phyloP scores from a whole-genome alignment of 2,113 vertebrate genomes.

The Lophius piscatorius region DNA sequence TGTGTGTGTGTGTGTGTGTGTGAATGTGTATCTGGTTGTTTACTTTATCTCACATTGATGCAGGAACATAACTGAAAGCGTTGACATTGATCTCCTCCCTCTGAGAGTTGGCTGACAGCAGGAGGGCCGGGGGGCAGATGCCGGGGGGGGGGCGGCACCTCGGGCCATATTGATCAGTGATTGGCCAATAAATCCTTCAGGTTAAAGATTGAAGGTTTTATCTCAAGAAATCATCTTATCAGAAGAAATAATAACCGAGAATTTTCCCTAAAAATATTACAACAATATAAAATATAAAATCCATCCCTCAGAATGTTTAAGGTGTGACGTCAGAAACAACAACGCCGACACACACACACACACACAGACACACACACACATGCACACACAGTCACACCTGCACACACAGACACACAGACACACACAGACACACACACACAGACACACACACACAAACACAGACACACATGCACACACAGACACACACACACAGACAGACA shows the following conservation, averaged over 20 bases:
- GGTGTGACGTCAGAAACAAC: too few species aligned
- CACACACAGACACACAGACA: too few species aligned
- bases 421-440: conserved; percentile 2
- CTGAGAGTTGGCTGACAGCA: conserved; percentile 2
- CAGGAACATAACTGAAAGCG: conserved; percentile 31
- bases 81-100: conserved; percentile 37
- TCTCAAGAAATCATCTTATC: background rate
- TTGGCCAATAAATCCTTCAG: conserved; percentile 7
- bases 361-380: too few species aligned
- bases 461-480: background rate
- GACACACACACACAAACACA: too few species aligned
- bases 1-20: conserved; percentile 11
- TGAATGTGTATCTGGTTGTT: conserved; percentile 1
- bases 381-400: too few species aligned
- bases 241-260: too few species aligned
- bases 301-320: too few species aligned
- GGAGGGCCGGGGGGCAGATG: too few species aligned
- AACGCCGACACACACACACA: too few species aligned
- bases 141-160: too few species aligned
- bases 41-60: conserved; percentile 39
- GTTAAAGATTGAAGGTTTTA: background rate
- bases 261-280: too few species aligned
- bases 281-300: too few species aligned
- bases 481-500: conserved; percentile 8
- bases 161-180: conserved; percentile 16